A percentile compares a stretch with the other conserved stretches of the same genome.
Evolutionary conservation across 2,797 vertebrate genomes (phyloP).

Genomic region (Phylloscopus collybita): DNA sequence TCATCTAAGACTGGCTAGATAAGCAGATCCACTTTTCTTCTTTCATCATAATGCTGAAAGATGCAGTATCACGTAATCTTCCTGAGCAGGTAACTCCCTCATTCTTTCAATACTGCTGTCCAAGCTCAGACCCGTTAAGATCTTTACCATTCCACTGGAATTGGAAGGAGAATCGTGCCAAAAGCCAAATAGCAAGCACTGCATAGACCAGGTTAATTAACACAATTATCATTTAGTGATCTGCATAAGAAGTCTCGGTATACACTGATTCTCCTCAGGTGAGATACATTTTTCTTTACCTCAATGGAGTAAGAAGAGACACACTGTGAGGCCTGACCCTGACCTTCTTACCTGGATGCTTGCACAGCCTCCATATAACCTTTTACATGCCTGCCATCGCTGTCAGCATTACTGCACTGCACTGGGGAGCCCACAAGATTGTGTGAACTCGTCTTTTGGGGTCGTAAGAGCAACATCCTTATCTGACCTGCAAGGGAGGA

Average conservation of each 20-base stretch:
- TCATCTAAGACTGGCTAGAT: not conserved
- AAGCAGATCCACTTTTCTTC: not conserved
- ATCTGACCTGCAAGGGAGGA: not conserved
- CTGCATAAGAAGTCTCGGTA: not conserved
- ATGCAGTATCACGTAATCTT: not conserved
- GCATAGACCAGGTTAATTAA: not conserved
- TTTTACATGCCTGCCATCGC: not conserved
- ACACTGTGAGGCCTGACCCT: not conserved
- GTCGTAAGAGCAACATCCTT: not conserved
- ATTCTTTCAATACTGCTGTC: not conserved
- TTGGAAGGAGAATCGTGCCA: not conserved
- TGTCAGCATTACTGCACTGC: not conserved
- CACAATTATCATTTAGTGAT: not conserved
- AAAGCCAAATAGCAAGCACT: not conserved
- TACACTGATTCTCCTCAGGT: fast-evolving
- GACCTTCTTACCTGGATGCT: not conserved
- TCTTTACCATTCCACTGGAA: not conserved
- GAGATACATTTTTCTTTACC: not conserved
- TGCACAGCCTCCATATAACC: not conserved
- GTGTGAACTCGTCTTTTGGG: fast-evolving
- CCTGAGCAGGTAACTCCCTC: not conserved
- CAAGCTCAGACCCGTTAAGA: not conserved
- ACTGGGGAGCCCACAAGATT: not conserved
- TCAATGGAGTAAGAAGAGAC: not conserved
- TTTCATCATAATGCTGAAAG: not conserved